Evolutionary conservation across 1,140 invertebrate species (phyloP).

Genomic region (Tachypleus tridentatus): DNA sequence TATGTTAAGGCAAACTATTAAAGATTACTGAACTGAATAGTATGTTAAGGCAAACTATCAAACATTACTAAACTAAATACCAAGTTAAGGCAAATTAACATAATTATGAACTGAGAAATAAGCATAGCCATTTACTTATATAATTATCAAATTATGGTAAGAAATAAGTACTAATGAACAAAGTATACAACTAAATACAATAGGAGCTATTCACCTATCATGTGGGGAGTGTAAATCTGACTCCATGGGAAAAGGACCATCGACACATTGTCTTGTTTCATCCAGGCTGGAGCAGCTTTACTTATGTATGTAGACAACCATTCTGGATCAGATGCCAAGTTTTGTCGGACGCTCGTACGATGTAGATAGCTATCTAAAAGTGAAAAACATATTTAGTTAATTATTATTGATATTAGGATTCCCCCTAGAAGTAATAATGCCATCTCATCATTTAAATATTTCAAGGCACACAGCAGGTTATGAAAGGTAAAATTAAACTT

Average conservation of each 20-base stretch:
- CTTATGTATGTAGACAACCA: slow-evolving; percentile 30
- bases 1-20: too few species aligned
- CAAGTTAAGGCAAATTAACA: background rate
- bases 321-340: slow-evolving; percentile 26
- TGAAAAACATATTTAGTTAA: background rate
- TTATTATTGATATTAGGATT: background rate
- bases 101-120: background rate
- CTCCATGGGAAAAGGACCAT: slow-evolving; percentile 24
- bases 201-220: slow-evolving; percentile 13
- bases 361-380: slow-evolving; percentile 30
- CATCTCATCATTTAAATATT: too few species aligned
- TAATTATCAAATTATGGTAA: background rate
- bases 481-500: background rate
- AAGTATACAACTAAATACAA: too few species aligned
- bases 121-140: background rate
- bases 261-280: slow-evolving; percentile 28
- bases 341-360: slow-evolving; percentile 28
- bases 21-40: too few species aligned
- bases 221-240: slow-evolving; percentile 17
- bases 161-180: too few species aligned
- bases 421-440: background rate
- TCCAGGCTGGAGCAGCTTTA: slow-evolving; percentile 28
- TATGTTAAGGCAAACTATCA: too few species aligned
- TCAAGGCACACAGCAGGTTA: background rate
- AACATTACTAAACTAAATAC: too few species aligned